A percentile compares a stretch with the other conserved stretches of the same genome.
These are phyloP conservation scores for Odocoileus hemionus DNA, from an alignment of 2,113 vertebrate species.

Conservation along the genomic window DNA sequence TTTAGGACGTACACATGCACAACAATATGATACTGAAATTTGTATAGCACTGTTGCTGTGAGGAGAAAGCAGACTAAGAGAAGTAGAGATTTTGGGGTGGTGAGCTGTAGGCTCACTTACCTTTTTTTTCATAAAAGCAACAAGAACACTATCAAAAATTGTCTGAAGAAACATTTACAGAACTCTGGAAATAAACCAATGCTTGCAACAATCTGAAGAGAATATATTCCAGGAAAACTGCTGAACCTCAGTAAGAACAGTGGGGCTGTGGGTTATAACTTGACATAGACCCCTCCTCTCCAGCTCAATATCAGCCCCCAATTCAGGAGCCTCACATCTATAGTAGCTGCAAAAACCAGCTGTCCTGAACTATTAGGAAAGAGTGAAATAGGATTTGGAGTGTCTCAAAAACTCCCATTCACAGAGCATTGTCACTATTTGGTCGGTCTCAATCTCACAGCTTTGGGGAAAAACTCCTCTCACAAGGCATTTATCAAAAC, in stretches of 20 bases:
- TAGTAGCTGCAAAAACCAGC: not conserved
- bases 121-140: not conserved
- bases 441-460: not conserved
- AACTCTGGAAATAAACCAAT: not conserved
- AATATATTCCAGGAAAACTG: not conserved
- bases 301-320: not conserved
- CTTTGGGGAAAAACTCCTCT: not conserved
- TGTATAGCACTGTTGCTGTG: accelerated
- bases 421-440: not conserved
- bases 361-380: not conserved
- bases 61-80: not conserved
- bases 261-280: too few species aligned
- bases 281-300: too few species aligned
- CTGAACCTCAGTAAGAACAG: not conserved
- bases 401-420: not conserved
- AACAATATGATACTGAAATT: not conserved
- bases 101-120: too few species aligned
- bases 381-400: not conserved
- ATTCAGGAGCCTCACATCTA: not conserved
- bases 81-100: not conserved
- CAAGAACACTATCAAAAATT: not conserved
- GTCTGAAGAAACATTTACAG: not conserved
- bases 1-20: accelerated
- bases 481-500: not conserved
- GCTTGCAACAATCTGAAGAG: not conserved